These are phyloP conservation scores for Corvus cornix DNA, from an alignment of 2,113 vertebrate genomes.

Conservation along the genomic window DNA sequence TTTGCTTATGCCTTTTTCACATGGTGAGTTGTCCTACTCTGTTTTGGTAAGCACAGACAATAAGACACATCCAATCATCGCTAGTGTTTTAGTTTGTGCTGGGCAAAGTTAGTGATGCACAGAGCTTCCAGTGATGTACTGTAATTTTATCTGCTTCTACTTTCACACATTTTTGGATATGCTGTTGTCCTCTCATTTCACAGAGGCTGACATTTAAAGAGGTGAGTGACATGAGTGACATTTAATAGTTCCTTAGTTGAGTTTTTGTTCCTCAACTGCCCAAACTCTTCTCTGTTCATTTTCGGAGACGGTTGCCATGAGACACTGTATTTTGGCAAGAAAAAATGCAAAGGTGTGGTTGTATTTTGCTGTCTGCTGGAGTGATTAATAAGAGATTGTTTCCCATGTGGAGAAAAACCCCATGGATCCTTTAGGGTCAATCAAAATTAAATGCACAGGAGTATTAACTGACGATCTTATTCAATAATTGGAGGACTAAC, in stretches of 20 bases:
- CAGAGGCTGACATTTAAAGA: neutral
- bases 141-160: neutral
- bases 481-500: neutral
- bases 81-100: neutral
- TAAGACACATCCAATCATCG: accelerated
- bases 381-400: neutral
- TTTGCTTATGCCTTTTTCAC: neutral
- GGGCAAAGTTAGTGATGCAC: neutral
- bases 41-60: neutral
- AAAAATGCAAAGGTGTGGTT: neutral
- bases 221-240: neutral
- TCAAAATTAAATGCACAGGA: neutral
- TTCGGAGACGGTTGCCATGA: neutral
- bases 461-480: neutral
- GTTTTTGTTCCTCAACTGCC: neutral
- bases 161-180: neutral
- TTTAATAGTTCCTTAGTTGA: neutral
- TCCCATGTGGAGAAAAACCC: neutral
- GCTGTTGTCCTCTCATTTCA: neutral
- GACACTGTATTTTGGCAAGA: neutral
- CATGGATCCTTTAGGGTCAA: neutral
- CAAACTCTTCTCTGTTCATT: neutral
- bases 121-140: neutral
- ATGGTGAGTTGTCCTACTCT: neutral
- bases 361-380: neutral